Conservation (phyloP, 2,888 invertebrate species). For the Camponotus fellah region DNA sequence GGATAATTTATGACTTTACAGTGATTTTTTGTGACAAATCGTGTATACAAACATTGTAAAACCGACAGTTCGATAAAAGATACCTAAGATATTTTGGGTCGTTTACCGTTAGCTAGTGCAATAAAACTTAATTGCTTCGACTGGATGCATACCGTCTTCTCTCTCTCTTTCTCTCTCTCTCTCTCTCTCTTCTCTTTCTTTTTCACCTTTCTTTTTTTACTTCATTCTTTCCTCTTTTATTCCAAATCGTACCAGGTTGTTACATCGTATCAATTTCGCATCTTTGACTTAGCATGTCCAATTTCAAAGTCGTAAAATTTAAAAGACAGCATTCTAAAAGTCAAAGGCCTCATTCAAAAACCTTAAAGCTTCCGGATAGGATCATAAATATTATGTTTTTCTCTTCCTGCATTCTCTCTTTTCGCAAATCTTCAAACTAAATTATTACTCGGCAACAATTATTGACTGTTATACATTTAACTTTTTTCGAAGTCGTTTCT, state of each 20-base stretch:
- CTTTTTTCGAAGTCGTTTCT: background rate
- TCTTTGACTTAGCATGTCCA: conserved; percentile 23
- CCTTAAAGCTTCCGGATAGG: conserved; percentile 52
- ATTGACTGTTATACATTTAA: background rate
- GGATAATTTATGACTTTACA: conserved; percentile 83
- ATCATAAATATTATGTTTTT: conserved; percentile 57
- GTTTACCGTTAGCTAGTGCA: conserved; percentile 69
- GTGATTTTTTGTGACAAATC: conserved; percentile 83
- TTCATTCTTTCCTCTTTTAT: conserved; percentile 30
- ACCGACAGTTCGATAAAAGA: conserved; percentile 79
- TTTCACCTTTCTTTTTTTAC: background rate
- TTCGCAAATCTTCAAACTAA: conserved; percentile 10
- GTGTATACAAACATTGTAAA: conserved; percentile 83
- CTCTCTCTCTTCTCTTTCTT: background rate
- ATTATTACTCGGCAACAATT: conserved; percentile 29
- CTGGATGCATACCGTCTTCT: background rate
- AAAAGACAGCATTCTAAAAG: conserved; percentile 58
- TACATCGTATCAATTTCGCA: conserved; percentile 29
- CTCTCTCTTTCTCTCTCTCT: conserved; percentile 16
- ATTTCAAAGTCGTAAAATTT: conserved; percentile 69
- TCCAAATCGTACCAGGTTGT: conserved; percentile 56
- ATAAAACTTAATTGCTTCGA: conserved; percentile 83
- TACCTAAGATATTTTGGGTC: conserved; percentile 73
- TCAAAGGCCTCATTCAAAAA: conserved; percentile 21
- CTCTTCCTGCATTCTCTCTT: conserved; percentile 25